These are phyloP conservation scores for Origma solitaria DNA, from an alignment of 2,113 vertebrate species.

Conservation along the genomic window DNA sequence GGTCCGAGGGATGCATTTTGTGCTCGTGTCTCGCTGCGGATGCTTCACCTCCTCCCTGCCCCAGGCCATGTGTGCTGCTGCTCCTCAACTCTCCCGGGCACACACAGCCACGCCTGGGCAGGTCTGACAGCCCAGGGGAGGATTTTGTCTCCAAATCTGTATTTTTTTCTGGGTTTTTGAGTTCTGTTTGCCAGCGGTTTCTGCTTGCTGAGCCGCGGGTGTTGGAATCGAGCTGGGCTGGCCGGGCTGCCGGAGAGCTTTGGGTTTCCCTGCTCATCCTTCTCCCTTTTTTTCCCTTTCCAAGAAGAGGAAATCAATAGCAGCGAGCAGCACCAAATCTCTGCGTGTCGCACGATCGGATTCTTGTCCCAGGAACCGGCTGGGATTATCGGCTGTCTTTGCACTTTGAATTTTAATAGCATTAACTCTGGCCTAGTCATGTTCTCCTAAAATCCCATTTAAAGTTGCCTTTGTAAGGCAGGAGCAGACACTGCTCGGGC, in stretches of 20 bases:
- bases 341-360: neutral
- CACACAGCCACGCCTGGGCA: neutral
- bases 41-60: neutral
- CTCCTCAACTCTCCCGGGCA: neutral
- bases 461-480: neutral
- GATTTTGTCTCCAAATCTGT: neutral
- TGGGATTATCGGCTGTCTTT: neutral
- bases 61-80: neutral
- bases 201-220: neutral
- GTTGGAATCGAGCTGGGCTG: neutral
- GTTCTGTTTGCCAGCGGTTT: rapidly evolving
- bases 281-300: neutral
- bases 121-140: neutral
- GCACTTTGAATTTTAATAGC: neutral
- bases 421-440: neutral
- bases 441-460: neutral
- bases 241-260: neutral
- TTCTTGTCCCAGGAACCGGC: neutral
- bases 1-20: rapidly evolving
- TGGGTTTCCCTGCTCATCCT: neutral
- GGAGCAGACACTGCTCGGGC: neutral
- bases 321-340: neutral
- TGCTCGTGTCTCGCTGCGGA: rapidly evolving
- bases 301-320: neutral
- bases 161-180: rapidly evolving